These are phyloP conservation scores for Synergus umbraculus DNA, from an alignment of 2,888 invertebrate species.

Conservation along the genomic window DNA sequence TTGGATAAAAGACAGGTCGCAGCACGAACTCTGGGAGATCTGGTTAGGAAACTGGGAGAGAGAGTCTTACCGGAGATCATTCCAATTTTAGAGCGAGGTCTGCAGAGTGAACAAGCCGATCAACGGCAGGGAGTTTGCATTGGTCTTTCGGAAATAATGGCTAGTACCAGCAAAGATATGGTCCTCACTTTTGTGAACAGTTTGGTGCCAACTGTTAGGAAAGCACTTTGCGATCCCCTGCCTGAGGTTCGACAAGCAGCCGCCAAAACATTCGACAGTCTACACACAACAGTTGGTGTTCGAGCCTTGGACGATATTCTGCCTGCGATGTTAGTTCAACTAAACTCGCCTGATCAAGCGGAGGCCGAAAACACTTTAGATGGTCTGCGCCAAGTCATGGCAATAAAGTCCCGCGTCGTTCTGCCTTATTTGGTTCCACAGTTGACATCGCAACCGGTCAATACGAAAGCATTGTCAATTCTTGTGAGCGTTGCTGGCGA, in stretches of 20 bases:
- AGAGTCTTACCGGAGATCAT: constrained; percentile 98
- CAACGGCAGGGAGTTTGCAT: constrained; percentile 99
- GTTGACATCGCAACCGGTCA: constrained; percentile 91
- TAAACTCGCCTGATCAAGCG: constrained; percentile 88
- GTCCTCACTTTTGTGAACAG: constrained; percentile 93
- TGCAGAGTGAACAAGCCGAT: constrained; percentile 94
- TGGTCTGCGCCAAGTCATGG: constrained; percentile 97
- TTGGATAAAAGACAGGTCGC: constrained; percentile 98
- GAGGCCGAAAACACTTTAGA: constrained; percentile 95
- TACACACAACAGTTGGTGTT: constrained; percentile 95
- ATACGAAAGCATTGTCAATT: constrained; percentile 95
- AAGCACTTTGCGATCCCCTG: constrained; percentile 94
- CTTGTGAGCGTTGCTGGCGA: constrained; percentile 97
- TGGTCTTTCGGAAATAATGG: constrained; percentile 98
- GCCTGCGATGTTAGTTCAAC: constrained; percentile 90
- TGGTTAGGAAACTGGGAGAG: constrained; percentile 98
- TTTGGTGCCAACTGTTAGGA: constrained; percentile 94
- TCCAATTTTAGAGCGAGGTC: constrained; percentile 95
- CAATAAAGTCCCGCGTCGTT: constrained; percentile 96
- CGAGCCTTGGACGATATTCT: constrained; percentile 98
- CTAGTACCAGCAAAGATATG: constrained; percentile 96
- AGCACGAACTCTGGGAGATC: constrained; percentile 96
- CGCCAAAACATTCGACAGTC: constrained; percentile 96
- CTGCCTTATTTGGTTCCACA: constrained; percentile 97
- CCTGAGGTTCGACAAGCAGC: constrained; percentile 96